These are phyloP conservation scores for Kryptopterus vitreolus DNA, from an alignment of 2,797 vertebrate species.

Conservation along the genomic window DNA sequence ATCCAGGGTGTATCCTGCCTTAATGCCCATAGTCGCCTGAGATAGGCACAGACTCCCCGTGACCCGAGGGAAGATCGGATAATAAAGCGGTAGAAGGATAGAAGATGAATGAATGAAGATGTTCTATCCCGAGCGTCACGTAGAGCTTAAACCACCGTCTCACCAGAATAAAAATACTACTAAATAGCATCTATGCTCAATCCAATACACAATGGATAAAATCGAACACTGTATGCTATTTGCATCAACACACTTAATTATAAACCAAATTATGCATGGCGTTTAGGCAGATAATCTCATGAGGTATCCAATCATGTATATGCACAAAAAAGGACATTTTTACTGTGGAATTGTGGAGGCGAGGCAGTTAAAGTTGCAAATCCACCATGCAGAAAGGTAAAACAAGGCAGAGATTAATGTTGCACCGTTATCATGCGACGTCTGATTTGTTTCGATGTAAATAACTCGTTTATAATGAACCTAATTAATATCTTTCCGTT, in stretches of 20 bases:
- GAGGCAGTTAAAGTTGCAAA: not conserved
- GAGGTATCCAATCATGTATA: not conserved
- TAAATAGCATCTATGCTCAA: slow-evolving; percentile 6
- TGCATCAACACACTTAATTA: slow-evolving; percentile 39
- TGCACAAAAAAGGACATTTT: not conserved
- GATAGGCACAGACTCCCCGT: too few species aligned
- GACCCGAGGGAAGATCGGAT: too few species aligned
- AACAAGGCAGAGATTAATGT: not conserved
- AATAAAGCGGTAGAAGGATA: too few species aligned
- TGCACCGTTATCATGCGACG: not conserved
- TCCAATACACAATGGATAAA: slow-evolving; percentile 20
- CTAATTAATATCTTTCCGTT: not conserved
- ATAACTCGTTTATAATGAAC: not conserved
- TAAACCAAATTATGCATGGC: slow-evolving; percentile 15
- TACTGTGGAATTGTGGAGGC: not conserved
- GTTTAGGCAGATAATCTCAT: slow-evolving; percentile 22
- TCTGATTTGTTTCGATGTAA: not conserved
- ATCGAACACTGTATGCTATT: slow-evolving; percentile 10
- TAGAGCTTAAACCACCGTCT: slow-evolving; percentile 20
- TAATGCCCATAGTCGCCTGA: too few species aligned
- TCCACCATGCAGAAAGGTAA: not conserved
- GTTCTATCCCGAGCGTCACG: not conserved
- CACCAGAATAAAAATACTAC: slow-evolving; percentile 39
- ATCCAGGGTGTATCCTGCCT: too few species aligned
- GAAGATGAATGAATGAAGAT: too few species aligned